Percentiles rank a stretch among this genome's conserved stretches.
phyloP scores from a whole-genome alignment of 2,797 vertebrate genomes.

The Margarornis squamiger region DNA sequence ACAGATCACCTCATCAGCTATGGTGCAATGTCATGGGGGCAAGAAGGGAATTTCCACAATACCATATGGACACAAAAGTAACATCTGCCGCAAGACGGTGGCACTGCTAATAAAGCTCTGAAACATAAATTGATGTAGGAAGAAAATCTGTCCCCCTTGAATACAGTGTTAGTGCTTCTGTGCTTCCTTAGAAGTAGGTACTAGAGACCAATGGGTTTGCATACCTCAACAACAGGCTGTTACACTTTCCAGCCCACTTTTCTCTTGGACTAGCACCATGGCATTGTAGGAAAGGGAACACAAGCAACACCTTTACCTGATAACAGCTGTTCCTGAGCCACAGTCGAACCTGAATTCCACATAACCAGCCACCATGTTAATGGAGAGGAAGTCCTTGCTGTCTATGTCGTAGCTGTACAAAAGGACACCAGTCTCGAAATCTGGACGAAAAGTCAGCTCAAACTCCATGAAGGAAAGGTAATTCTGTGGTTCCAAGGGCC shows the following conservation, averaged over 20 bases:
- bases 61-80: background rate
- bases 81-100: background rate
- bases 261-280: fast-evolving
- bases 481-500: conserved; percentile 88
- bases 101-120: background rate
- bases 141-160: background rate
- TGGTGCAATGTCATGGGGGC: background rate
- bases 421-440: conserved; percentile 82
- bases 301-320: conserved; percentile 79
- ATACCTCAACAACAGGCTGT: background rate
- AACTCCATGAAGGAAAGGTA: conserved; percentile 97
- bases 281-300: background rate
- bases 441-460: conserved; percentile 88
- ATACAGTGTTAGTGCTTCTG: background rate
- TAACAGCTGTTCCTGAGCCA: conserved; percentile 88
- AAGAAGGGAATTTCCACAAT: background rate
- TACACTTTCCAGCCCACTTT: background rate
- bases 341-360: conserved; percentile 96
- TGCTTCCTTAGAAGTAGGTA: background rate
- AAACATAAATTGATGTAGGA: background rate
- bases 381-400: conserved; percentile 91
- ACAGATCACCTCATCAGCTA: background rate
- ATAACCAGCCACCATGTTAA: conserved; percentile 83
- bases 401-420: conserved; percentile 89
- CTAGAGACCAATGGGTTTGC: background rate